Base-by-base conservation (phyloP, 2,888 invertebrate species). In the Ophioninae sp. region DNA sequence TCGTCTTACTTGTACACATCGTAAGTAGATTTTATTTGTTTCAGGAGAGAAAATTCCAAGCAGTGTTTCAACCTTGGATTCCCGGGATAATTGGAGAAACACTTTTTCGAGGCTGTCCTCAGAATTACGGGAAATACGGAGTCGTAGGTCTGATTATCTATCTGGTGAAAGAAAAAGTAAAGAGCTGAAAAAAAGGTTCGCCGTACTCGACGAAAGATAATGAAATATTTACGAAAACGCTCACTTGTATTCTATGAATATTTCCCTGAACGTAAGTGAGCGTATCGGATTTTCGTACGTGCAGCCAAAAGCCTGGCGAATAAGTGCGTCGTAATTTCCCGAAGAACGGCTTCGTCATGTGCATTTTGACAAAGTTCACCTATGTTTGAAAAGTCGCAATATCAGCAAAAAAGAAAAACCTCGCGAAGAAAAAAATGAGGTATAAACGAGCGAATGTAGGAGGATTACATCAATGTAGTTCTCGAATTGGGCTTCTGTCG, bases 281-380 rank as follows among this genome's bases (percentile, higher is more conserved):
- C 72, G 95, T 95, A 44, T 94, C 93, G 0, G 97, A 97, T 90
- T 95, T 95, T 63, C 97, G 94, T 85, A 95, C 94, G 87, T 97
- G 96, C 85, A 96, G 88, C 95, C 96, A 97, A 63, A 97, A 89
- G 0, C 96, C 97, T 0, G 97, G 97, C 79, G 94, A 94, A 90
- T 96, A 96, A 0, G 95, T 95, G 61, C 97, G 94, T 63, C 96
- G 93, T 37, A 97, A 91, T 89, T 96, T 96, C 0, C 97, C 97
- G 89, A 96, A 97, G 93, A 97, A 97, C 0, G 97, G 97, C 91
- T 97, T 97, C 0, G 96, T 95, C 96, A 97, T 97, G 88, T 96
- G 96, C 97, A 97, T 97, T 91, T 96, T 96, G 72, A 95, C 95
- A 86, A 97, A 95, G 90, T 97, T 97, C 78, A 97, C 96, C 94